Evolutionary conservation across 1,140 invertebrate genomes (phyloP).

Genomic region (Dolichoris vasculosae): DNA sequence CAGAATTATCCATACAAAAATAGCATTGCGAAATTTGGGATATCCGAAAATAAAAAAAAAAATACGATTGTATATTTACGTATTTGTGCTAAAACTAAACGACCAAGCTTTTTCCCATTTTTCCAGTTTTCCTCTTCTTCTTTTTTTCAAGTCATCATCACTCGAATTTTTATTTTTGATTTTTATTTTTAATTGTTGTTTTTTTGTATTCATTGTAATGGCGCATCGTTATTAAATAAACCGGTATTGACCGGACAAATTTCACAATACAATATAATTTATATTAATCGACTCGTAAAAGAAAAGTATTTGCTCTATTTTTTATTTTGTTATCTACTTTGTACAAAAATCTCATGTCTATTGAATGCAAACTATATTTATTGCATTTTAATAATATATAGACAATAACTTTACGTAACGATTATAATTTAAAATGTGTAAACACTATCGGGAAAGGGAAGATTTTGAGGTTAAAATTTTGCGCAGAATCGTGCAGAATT

Average conservation of each 20-base stretch:
- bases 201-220: no score
- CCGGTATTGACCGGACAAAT: background rate
- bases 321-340: background rate
- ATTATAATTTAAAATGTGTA: background rate
- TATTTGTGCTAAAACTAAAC: background rate
- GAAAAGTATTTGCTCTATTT: background rate
- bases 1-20: conserved; percentile 34
- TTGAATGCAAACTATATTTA: background rate
- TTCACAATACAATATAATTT: background rate
- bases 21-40: conserved; percentile 21
- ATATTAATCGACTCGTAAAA: background rate
- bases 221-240: background rate
- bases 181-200: background rate
- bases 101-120: background rate
- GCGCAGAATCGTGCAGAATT: conserved; percentile 1
- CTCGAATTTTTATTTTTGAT: background rate
- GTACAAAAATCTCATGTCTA: background rate
- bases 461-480: conserved; percentile 30
- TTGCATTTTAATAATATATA: conserved; percentile 22
- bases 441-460: background rate
- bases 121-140: no score
- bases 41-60: conserved; percentile 43
- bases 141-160: background rate
- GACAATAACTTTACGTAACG: background rate
- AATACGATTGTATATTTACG: background rate